Conservation (phyloP, 2,113 vertebrate species). For the Notarius lentiginosus region DNA sequence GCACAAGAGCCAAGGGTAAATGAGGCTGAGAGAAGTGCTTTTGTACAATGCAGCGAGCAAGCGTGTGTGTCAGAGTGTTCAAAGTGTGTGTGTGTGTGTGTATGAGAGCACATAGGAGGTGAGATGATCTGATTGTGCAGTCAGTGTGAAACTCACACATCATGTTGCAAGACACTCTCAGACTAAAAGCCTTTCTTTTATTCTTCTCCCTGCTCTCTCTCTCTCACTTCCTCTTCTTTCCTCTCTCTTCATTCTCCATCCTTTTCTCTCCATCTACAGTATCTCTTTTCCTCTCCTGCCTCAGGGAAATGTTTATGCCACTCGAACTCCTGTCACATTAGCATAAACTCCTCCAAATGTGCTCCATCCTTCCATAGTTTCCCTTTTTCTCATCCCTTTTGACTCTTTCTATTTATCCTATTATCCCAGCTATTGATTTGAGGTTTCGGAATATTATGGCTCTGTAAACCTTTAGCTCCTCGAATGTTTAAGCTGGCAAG, state of each 20-base stretch:
- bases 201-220: not conserved
- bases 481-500: not conserved
- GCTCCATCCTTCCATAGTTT: conserved; percentile 12
- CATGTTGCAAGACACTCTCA: conserved; percentile 13
- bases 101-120: conserved; percentile 18
- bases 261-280: not conserved
- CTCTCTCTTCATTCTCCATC: not conserved
- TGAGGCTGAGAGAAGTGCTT: conserved; percentile 28
- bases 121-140: conserved; percentile 43
- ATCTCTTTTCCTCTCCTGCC: conserved; percentile 18
- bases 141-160: not conserved
- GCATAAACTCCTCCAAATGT: conserved; percentile 31
- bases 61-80: conserved; percentile 31
- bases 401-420: not conserved
- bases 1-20: conserved; percentile 32
- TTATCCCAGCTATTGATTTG: not conserved
- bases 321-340: conserved; percentile 32
- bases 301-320: conserved; percentile 30
- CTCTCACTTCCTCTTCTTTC: not conserved
- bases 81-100: not conserved
- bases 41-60: conserved; percentile 11
- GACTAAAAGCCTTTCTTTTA: not conserved
- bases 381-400: not conserved
- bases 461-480: not conserved
- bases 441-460: not conserved